Evolutionary conservation across 2,113 vertebrate genomes (phyloP).

Genomic region (Bos indicus): DNA sequence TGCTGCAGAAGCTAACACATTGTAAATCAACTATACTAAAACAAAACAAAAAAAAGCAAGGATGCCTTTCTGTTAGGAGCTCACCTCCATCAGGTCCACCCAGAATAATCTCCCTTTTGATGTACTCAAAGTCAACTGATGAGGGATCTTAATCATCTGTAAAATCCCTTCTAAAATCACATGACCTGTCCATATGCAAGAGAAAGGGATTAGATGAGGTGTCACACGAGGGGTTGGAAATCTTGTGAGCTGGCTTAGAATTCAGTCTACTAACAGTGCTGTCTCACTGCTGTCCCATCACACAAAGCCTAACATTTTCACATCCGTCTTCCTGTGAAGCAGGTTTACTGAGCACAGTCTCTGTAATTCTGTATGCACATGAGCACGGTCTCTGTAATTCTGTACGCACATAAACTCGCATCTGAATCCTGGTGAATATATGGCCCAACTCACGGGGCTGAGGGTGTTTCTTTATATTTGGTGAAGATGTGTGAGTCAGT

Average conservation of each 20-base stretch:
- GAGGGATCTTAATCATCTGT: not conserved
- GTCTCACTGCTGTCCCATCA: not conserved
- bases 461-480: not conserved
- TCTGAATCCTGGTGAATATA: not conserved
- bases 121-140: not conserved
- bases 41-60: not conserved
- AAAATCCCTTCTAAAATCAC: not conserved
- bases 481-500: not conserved
- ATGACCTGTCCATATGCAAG: not conserved
- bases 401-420: not conserved
- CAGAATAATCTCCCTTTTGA: not conserved
- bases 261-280: not conserved
- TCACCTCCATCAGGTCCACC: not conserved
- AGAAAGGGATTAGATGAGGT: not conserved
- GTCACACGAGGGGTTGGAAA: too few relatives aligned
- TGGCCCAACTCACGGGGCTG: not conserved
- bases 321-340: not conserved
- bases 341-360: not conserved
- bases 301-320: not conserved
- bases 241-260: not conserved
- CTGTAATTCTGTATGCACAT: not conserved
- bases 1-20: not conserved
- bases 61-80: not conserved
- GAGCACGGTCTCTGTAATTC: not conserved
- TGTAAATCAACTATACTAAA: not conserved